Conservation (phyloP, 2,888 invertebrate genomes). For the Oscheius onirici region DNA sequence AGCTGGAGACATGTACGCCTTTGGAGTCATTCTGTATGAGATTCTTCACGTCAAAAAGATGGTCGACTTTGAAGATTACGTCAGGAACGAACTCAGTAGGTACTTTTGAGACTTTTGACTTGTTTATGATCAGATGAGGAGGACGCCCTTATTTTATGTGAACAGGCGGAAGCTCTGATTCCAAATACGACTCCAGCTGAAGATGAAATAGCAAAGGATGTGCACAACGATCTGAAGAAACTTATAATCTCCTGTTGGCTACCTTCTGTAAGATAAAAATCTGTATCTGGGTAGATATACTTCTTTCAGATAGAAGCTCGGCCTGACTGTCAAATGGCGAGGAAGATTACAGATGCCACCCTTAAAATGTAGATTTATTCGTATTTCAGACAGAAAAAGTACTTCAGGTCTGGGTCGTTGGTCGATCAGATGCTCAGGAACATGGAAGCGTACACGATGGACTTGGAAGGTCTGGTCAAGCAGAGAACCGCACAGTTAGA, state of each 20-base stretch:
- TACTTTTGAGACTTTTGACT: background rate
- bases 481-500: slow-evolving; percentile 61
- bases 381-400: background rate
- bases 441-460: slow-evolving; percentile 62
- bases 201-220: slow-evolving; percentile 36
- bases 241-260: slow-evolving; percentile 56
- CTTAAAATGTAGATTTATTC: slow-evolving; percentile 59
- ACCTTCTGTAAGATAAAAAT: slow-evolving; percentile 26
- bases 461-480: slow-evolving; percentile 58
- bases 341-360: slow-evolving; percentile 68
- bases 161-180: slow-evolving; percentile 53
- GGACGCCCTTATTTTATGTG: slow-evolving; percentile 58
- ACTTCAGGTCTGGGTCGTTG: slow-evolving; percentile 58
- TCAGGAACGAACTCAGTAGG: background rate
- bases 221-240: slow-evolving; percentile 61
- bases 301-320: slow-evolving; percentile 37
- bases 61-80: slow-evolving; percentile 44
- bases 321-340: slow-evolving; percentile 58
- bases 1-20: slow-evolving; percentile 63
- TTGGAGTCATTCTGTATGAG: slow-evolving; percentile 66
- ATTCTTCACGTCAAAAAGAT: slow-evolving; percentile 51
- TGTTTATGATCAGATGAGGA: slow-evolving; percentile 44
- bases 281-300: too few species aligned
- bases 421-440: slow-evolving; percentile 69
- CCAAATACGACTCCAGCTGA: slow-evolving; percentile 49